A percentile compares a stretch with the other conserved stretches of the same genome.
Evolutionary conservation across 2,797 vertebrate species (phyloP).

Genomic region (Crocidura indochinensis): DNA sequence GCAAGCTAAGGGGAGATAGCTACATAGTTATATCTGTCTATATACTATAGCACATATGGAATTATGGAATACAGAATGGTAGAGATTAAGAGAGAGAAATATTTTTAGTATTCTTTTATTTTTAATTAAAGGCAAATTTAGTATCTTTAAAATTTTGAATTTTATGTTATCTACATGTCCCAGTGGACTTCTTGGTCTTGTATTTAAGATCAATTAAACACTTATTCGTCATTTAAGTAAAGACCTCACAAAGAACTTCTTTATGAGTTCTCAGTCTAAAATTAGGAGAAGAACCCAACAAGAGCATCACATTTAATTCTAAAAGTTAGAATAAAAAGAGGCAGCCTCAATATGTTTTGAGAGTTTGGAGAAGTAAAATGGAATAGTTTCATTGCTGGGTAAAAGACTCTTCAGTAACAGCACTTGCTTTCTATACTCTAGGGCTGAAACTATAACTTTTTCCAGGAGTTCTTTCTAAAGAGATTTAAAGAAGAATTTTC

Average conservation of each 20-base stretch:
- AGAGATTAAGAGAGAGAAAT: not conserved
- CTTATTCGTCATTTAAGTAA: not conserved
- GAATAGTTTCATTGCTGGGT: not conserved
- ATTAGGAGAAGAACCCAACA: not conserved
- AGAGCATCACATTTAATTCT: not conserved
- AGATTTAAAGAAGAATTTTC: not conserved
- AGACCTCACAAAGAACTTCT: no score
- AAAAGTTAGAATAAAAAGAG: not conserved
- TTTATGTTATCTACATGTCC: not conserved
- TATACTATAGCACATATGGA: not conserved
- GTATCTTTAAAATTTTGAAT: not conserved
- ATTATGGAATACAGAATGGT: not conserved
- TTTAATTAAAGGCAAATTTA: conserved; percentile 2
- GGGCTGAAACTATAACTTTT: not conserved
- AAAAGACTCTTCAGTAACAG: not conserved
- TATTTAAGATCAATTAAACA: not conserved
- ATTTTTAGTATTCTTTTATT: not conserved
- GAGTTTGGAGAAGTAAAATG: not conserved
- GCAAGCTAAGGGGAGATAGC: not conserved
- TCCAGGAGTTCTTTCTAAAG: conserved; percentile 8
- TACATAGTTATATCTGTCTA: not conserved
- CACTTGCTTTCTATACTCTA: not conserved
- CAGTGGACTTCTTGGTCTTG: not conserved
- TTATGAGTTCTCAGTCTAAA: not conserved
- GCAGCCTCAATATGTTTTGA: not conserved